A percentile compares a stretch with the other conserved stretches of the same genome.
Conservation (phyloP, 2,797 vertebrate species). For the Neopelma chrysocephalum region DNA sequence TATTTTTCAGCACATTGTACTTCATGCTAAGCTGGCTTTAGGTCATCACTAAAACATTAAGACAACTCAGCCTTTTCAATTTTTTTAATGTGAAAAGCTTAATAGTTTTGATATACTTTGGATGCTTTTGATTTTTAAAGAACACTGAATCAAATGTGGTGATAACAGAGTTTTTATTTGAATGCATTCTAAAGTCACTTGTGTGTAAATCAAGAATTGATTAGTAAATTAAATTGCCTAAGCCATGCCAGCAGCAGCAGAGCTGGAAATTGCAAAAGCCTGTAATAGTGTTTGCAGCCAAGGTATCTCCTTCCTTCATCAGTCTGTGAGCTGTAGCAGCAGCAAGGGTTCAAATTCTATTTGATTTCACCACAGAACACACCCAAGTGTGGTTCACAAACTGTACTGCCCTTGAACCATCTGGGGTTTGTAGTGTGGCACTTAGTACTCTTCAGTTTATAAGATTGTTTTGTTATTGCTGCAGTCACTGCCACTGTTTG, state of each 20-base stretch:
- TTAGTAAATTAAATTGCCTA: constrained; percentile 49
- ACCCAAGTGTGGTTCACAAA: neutral
- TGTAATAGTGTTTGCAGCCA: constrained; percentile 2
- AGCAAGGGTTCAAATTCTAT: constrained; percentile 34
- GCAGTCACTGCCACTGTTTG: neutral
- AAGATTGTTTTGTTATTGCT: neutral
- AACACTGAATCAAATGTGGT: neutral
- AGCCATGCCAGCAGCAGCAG: neutral
- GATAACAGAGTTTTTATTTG: neutral
- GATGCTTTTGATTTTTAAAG: constrained; percentile 23
- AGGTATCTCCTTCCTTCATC: neutral
- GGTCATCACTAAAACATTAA: neutral
- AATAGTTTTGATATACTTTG: neutral
- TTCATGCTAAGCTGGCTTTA: constrained; percentile 7
- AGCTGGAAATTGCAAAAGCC: constrained; percentile 25
- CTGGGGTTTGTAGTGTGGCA: neutral
- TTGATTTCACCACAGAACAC: constrained; percentile 19
- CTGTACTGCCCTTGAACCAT: constrained; percentile 3
- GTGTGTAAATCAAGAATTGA: constrained; percentile 47
- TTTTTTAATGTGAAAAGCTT: neutral
- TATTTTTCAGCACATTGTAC: neutral
- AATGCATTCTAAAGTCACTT: constrained; percentile 14
- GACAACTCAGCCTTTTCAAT: neutral
- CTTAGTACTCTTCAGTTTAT: neutral
- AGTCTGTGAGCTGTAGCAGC: neutral